Evolutionary conservation across 2,797 vertebrate genomes (phyloP), one percentile per base, ranked within the genome.

Genomic region (Mormyrops attenuatus): DNA sequence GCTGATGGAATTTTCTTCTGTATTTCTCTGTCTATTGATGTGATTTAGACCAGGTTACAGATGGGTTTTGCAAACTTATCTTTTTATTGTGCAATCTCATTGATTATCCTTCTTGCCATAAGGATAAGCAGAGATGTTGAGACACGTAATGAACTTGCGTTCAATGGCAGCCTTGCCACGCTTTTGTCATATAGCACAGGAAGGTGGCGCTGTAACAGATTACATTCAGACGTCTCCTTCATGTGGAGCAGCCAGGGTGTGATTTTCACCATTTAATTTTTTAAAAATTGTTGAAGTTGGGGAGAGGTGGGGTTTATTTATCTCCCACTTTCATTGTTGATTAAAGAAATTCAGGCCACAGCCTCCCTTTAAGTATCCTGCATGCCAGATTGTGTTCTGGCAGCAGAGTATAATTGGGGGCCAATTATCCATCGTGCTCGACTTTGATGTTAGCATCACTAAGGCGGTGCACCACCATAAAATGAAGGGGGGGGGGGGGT

Each of bases 401-500:
- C 85, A 87, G 85, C 34, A 30, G 85, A 57, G 38, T 57, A 60
- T 52, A 87, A 52, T 53, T 34, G 34, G 49, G 49, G 53, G 52
- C 17, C 85, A 87, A 53, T 87, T 87, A 87, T 41, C 88, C 66
- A 7, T 80, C 30, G 9, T 60, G 52, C 30, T 6, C 85, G 50
- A 49, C 50, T 49, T 87, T 13, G n/a, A 50, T 90, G 3, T n/a
- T n/a, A 89, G 88, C 90, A 87, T 52, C 88, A 50, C 90, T 60
- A 87, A 90, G 90, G 60, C 89, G 66, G 2, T 87, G 88, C 38
- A 88, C 22, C 22, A 41, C 89, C 91, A 92, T 90, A 92, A 93
- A 94, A 91, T 89, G 55, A 93, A 90, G 85, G 63, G 47, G 5
- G 55, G 52, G 17, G 52, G 55, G 44, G 44, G 52, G 55, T 88